phyloP scores from a whole-genome alignment of 2,797 vertebrate genomes.

The Gymnoscopelus braueri region DNA sequence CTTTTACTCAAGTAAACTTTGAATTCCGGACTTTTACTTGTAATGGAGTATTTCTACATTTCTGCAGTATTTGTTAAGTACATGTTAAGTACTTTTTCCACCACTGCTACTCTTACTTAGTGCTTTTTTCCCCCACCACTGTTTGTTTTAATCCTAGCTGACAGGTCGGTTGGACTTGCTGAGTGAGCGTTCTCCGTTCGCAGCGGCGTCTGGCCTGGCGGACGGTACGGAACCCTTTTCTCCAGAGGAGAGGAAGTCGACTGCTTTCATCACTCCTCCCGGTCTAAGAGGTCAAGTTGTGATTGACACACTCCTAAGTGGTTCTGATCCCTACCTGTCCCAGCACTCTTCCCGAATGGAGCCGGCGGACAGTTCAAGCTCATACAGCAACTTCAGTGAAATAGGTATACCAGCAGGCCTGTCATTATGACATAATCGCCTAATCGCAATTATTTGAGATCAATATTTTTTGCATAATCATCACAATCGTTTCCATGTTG shows the following conservation, averaged over 20 bases:
- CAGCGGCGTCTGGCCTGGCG: constrained; percentile 32
- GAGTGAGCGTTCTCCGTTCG: constrained; percentile 66
- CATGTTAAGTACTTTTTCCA: no score
- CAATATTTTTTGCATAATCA: no score
- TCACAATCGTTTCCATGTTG: no score
- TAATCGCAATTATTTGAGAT: no score
- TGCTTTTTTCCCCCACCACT: background rate
- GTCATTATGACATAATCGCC: no score
- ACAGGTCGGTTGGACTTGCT: constrained; percentile 74
- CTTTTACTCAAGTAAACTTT: no score
- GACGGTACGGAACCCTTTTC: constrained; percentile 64
- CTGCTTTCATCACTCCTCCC: constrained; percentile 51
- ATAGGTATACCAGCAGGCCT: background rate
- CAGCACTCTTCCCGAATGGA: constrained; percentile 47
- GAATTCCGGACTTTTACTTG: no score
- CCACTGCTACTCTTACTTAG: no score
- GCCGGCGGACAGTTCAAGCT: constrained; percentile 27
- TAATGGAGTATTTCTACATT: no score
- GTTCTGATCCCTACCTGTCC: constrained; percentile 59
- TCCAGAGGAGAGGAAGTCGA: constrained; percentile 47
- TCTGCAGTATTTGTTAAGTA: no score
- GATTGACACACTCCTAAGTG: constrained; percentile 61
- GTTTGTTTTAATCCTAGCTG: constrained; percentile 61
- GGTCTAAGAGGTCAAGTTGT: constrained; percentile 61
- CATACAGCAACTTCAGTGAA: constrained; percentile 52